Evolutionary conservation across 2,888 invertebrate genomes (phyloP).

Genomic region (Tyria jacobaeae): DNA sequence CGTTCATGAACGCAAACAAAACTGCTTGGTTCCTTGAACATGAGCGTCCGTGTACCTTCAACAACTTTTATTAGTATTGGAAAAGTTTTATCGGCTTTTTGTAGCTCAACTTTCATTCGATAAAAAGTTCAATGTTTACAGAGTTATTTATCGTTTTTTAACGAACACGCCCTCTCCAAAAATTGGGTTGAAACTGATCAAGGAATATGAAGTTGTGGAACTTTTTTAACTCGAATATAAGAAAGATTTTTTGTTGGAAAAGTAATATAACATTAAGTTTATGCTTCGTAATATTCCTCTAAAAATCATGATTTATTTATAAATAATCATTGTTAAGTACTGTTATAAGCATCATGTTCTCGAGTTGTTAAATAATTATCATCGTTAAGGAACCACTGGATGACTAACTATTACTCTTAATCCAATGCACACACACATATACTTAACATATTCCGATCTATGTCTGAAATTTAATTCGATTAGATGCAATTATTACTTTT

Average conservation of each 20-base stretch:
- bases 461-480: too few species aligned
- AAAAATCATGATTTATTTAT: too few species aligned
- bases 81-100: slow-evolving; percentile 60
- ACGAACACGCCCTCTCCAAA: slow-evolving; percentile 46
- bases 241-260: slow-evolving; percentile 27
- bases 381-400: too few species aligned
- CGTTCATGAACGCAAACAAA: slow-evolving; percentile 35
- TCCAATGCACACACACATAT: too few species aligned
- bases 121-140: slow-evolving; percentile 57
- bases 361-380: too few species aligned
- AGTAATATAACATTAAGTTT: neutral
- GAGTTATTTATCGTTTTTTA: slow-evolving; percentile 64
- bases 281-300: too few species aligned
- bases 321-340: too few species aligned
- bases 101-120: slow-evolving; percentile 53
- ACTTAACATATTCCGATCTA: too few species aligned
- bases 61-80: slow-evolving; percentile 65
- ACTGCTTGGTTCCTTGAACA: slow-evolving; percentile 15
- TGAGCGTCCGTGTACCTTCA: slow-evolving; percentile 10
- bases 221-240: slow-evolving; percentile 23
- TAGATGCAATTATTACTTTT: too few species aligned
- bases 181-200: slow-evolving; percentile 47
- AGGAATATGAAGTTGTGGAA: slow-evolving; percentile 37
- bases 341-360: too few species aligned
- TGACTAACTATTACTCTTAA: too few species aligned